These are phyloP conservation scores for Xenops minutus DNA, from an alignment of 2,797 vertebrate species.

Conservation along the genomic window DNA sequence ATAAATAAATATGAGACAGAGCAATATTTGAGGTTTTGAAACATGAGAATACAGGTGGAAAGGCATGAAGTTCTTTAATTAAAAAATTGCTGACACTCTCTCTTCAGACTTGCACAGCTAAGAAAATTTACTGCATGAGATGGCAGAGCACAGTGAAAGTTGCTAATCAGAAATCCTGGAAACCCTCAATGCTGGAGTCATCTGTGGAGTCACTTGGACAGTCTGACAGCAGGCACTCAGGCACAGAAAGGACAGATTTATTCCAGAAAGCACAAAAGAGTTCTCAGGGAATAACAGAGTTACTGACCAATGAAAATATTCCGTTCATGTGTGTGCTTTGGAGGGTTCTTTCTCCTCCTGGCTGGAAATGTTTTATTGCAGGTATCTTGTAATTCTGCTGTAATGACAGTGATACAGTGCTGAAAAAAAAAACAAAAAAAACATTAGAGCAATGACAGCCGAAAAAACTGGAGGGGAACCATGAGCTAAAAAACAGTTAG, in stretches of 20 bases:
- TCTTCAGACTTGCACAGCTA: background rate
- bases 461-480: background rate
- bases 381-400: background rate
- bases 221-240: background rate
- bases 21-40: background rate
- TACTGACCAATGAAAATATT: slow-evolving; percentile 4
- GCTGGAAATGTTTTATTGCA: slow-evolving; percentile 13
- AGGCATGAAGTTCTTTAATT: background rate
- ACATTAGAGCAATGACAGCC: background rate
- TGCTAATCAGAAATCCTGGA: background rate
- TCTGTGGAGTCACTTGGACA: background rate
- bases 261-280: background rate
- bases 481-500: background rate
- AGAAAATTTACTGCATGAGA: background rate
- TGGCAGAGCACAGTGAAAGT: background rate
- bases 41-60: background rate
- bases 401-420: background rate
- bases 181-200: background rate
- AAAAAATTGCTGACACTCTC: background rate
- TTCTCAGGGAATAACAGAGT: background rate
- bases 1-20: background rate
- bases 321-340: background rate
- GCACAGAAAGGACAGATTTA: background rate
- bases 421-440: background rate
- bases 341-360: background rate